Percentiles rank a stretch among this genome's conserved stretches.
phyloP scores from a whole-genome alignment of 2,113 vertebrate species.

The Choloepus hoffmanni region DNA sequence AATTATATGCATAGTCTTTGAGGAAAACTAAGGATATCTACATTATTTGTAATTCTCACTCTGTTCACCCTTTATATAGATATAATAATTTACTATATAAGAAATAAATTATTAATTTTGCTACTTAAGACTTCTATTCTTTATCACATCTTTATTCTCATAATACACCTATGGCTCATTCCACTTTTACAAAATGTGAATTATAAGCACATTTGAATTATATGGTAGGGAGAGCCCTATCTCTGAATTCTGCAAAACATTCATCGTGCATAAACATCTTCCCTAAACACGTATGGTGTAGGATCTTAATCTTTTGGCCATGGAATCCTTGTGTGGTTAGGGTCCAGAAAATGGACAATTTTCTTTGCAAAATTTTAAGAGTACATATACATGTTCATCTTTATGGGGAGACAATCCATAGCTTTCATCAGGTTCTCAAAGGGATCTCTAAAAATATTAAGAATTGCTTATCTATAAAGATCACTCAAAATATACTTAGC shows the following conservation, averaged over 20 bases:
- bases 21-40: conserved; percentile 38
- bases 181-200: neutral
- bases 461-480: neutral
- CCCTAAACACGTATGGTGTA: neutral
- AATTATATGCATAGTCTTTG: conserved; percentile 32
- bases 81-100: neutral
- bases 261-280: neutral
- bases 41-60: neutral
- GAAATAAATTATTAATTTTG: conserved; percentile 24
- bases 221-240: neutral
- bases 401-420: neutral
- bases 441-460: neutral
- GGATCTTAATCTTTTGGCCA: neutral
- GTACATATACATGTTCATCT: neutral
- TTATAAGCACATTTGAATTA: neutral
- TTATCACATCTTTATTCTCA: conserved; percentile 28
- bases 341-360: neutral
- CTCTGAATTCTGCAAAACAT: neutral
- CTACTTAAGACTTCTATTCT: conserved; percentile 10
- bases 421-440: conserved; percentile 11
- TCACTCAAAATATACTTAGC: conserved; percentile 29
- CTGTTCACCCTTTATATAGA: neutral
- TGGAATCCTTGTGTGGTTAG: neutral
- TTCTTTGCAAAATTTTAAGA: neutral
- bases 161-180: neutral